These are phyloP conservation scores for Monomorium pharaonis DNA, from an alignment of 1,140 invertebrate genomes.

Conservation along the genomic window DNA sequence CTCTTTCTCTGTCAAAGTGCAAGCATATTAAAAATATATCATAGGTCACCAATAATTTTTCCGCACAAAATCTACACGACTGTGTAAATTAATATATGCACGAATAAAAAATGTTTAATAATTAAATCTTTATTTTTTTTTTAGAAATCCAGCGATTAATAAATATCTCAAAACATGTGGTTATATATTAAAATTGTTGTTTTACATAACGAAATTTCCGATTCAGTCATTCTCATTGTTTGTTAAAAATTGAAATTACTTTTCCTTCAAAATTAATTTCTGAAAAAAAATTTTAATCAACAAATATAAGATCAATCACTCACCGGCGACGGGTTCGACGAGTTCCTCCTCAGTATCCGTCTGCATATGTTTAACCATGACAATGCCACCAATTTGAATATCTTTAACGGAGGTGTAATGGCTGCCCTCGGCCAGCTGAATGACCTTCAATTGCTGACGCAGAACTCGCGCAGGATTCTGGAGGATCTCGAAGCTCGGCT, in stretches of 20 bases:
- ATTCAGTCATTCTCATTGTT: background rate
- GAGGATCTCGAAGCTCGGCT: constrained; percentile 96
- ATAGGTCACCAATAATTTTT: background rate
- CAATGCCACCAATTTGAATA: constrained; percentile 96
- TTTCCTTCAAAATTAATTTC: background rate
- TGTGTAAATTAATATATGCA: background rate
- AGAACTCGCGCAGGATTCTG: constrained; percentile 97
- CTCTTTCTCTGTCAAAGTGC: background rate
- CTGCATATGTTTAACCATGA: constrained; percentile 95
- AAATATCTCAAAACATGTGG: too few species aligned
- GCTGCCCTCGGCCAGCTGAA: constrained; percentile 92
- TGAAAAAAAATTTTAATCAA: background rate
- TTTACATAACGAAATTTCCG: background rate
- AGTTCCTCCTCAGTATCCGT: constrained; percentile 92
- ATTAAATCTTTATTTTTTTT: background rate
- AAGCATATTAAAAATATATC: background rate
- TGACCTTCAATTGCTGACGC: constrained; percentile 96
- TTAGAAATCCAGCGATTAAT: background rate
- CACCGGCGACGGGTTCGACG: constrained; percentile 95
- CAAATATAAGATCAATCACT: constrained; percentile 51
- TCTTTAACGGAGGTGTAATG: constrained; percentile 96
- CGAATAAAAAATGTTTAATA: background rate
- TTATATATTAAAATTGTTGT: background rate
- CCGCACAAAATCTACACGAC: background rate
- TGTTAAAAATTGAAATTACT: background rate